A percentile compares a stretch with the other conserved stretches of the same genome.
Evolutionary conservation across 2,888 invertebrate species (phyloP).

Genomic region (Opisthograptis luteolata): DNA sequence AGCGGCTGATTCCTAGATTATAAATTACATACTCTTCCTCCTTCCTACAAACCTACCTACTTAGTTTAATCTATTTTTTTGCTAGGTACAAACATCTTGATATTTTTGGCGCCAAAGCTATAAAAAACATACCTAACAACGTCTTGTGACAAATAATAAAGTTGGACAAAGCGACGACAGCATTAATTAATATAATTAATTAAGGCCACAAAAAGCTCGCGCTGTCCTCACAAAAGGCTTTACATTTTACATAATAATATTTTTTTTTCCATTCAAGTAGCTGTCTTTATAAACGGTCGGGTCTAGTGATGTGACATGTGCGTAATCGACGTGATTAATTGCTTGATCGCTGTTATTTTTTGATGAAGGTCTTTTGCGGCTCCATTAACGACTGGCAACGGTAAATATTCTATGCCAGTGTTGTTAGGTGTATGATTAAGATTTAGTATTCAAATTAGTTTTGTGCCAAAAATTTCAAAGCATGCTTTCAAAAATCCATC

Average conservation of each 20-base stretch:
- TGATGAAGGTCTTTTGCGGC: conserved; percentile 30
- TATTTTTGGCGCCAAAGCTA: conserved; percentile 10
- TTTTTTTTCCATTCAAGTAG: conserved; percentile 68
- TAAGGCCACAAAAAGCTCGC: conserved; percentile 64
- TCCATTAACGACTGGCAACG: conserved; percentile 19
- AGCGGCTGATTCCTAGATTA: no score
- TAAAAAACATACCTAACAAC: conserved; percentile 7
- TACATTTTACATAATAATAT: conserved; percentile 55
- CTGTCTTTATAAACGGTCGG: conserved; percentile 66
- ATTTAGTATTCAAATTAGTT: no score
- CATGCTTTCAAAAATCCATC: no score
- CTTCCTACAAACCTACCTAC: no score
- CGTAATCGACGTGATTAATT: conserved; percentile 65
- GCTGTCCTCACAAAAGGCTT: conserved; percentile 56
- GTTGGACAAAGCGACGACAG: conserved; percentile 49
- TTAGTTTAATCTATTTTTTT: no score
- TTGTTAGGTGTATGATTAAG: no score
- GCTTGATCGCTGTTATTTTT: conserved; percentile 46
- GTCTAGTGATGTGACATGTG: conserved; percentile 66
- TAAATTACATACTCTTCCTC: no score
- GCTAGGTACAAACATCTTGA: not conserved
- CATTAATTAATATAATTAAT: conserved; percentile 75
- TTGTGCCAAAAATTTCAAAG: no score
- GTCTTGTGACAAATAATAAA: conserved; percentile 11
- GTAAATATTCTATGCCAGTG: conserved; percentile 17